Evolutionary conservation across 2,888 invertebrate species (phyloP).

Genomic region (Nesidiocoris tenuis): DNA sequence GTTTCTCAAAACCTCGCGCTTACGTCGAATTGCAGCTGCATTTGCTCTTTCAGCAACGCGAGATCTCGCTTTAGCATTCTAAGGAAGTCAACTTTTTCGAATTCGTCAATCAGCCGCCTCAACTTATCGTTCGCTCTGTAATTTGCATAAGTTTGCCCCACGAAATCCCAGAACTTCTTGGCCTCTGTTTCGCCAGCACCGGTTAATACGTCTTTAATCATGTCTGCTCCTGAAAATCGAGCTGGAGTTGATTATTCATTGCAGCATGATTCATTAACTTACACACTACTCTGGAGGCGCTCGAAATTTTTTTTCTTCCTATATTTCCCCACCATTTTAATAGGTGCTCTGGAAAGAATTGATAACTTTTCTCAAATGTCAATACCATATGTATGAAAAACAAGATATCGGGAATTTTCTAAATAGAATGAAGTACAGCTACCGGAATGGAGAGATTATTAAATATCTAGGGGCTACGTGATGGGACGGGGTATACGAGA

Average conservation of each 20-base stretch:
- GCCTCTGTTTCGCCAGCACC: background rate
- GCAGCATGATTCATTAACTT: too few species aligned
- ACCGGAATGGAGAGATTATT: background rate
- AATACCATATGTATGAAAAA: too few species aligned
- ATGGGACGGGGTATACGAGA: too few species aligned
- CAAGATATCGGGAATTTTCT: too few species aligned
- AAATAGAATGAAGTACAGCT: too few species aligned
- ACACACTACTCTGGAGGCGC: too few species aligned
- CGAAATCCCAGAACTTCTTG: slow-evolving; percentile 1
- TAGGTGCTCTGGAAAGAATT: too few species aligned
- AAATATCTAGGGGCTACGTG: background rate
- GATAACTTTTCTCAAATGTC: too few species aligned
- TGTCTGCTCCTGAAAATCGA: background rate
- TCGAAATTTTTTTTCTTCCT: too few species aligned
- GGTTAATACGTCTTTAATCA: background rate
- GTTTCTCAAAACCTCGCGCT: too few species aligned
- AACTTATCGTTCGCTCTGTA: slow-evolving; percentile 12
- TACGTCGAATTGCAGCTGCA: background rate
- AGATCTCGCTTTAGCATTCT: slow-evolving; percentile 20
- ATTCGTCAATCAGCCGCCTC: slow-evolving; percentile 5
- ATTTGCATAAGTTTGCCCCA: slow-evolving; percentile 4
- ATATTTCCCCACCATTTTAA: too few species aligned
- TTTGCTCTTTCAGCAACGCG: background rate
- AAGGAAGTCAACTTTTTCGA: slow-evolving; percentile 1
- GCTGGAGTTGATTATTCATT: background rate